Evolutionary conservation across 1,140 invertebrate species (phyloP), one percentile per base, ranked within the genome.

Genomic region (Drosophila nigromelanica): DNA sequence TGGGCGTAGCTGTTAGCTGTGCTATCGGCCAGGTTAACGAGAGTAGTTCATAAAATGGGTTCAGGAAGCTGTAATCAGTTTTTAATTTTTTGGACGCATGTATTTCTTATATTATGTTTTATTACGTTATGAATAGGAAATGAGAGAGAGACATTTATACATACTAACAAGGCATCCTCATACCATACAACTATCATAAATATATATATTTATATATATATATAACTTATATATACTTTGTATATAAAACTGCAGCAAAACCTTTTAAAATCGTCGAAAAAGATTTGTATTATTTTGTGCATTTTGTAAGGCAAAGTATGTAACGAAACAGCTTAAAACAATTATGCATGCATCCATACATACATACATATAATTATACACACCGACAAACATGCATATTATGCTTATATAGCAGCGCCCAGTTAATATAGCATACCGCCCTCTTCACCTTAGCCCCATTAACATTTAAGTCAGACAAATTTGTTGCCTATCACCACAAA

Each of bases 221-320:
- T 51, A 75, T 83, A 76, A 71, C 80, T 30, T 48, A 40, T 55
- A 73, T 75, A 74, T 85, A 85, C 81, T 85, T 86, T 85, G 82
- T 81, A 87, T 87, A 78, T 83, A 83, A 85, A 83, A 76, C 40
- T 47, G 66, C 75, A 86, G 68, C 68, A 72, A 68, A 67, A 69
- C 64, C 75, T 83, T 73, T 64, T 70, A 59, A 85, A 61, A 59
- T 78, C 62, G 75, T 61, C 59, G 68, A 54, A 74, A 27, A 78
- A 51, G 14, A 58, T 73, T 68, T 89, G 83, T 89, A 89, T 89
- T 89, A 89, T 79, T 89, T 87, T 73, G 78, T 83, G 83, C 83
- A 89, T 89, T 89, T 89, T 83, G 56, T 75, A 82, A 85, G 76
- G 62, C 39, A 60, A 78, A 75, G 54, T 67, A 67, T 68, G 50